Base-by-base conservation (phyloP, 2,888 invertebrate species). In the Hipparchia semele region DNA sequence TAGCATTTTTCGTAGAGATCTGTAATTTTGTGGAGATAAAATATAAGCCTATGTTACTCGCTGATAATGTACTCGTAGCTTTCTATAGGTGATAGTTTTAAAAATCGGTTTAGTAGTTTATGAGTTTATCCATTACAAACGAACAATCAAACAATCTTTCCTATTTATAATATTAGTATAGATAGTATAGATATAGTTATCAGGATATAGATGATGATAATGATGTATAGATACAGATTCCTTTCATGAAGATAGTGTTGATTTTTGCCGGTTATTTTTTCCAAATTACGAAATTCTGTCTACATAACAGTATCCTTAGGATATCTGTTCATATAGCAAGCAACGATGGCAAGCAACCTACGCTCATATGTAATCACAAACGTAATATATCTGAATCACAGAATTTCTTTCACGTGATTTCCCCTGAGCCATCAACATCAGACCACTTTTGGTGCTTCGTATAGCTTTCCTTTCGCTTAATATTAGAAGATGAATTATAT, bases 401-500 rank as follows among this genome's bases (percentile, higher is more conserved):
- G 73, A 72, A 68, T 66, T 73, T 74, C 70, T 72, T 72, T 68
- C 70, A 65, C 65, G 65, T 74, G 70, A 76, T 76, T 76, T 76
- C 76, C 76, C 74, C 68, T 68, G 76, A 68, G 76, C 65, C 64
- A 72, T 76, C 70, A 72, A 69, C 69, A 68, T 68, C 51, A 58
- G 60, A 51, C 60, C 53, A 51, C 68, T 58, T 60, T 68, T 39
- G 51, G 45, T 33, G 51, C 6, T 60, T 23, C 61, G 33, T 60
- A 53, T n/a, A 69, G 60, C 12, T 33, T 53, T 61, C 23, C n/a
- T 69, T 61, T 23, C 39, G n/a, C 12, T 53, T 69, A 53, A 53
- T 69, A 61, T 68, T 59, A 59, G n/a, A 53, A 46, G 53, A 33
- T 69, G n/a, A 60, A 61, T 13, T 58, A 61, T 67, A 33, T 56